Percentiles rank a stretch among this genome's conserved stretches.
phyloP scores from a whole-genome alignment of 2,888 invertebrate genomes.

The Drosophila pseudotalamancana region DNA sequence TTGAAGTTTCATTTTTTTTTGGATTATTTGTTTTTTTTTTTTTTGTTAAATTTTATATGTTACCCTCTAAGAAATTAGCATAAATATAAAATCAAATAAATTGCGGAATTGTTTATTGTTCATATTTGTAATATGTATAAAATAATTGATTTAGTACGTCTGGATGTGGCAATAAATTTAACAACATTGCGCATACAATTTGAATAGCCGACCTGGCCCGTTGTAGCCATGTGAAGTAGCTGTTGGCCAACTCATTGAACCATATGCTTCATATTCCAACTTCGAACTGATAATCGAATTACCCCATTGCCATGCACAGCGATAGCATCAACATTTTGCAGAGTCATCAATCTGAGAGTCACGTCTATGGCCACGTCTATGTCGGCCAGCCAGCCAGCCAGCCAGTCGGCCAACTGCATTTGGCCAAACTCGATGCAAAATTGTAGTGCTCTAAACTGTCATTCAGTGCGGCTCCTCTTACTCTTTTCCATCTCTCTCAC shows the following conservation, averaged over 20 bases:
- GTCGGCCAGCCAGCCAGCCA: conserved; percentile 6
- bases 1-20: too few species aligned
- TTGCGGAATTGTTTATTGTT: too few species aligned
- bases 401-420: conserved; percentile 9
- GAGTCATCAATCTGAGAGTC: conserved; percentile 36
- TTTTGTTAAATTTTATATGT: too few species aligned
- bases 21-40: too few species aligned
- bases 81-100: too few species aligned
- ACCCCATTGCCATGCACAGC: conserved; percentile 18
- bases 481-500: not conserved
- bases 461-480: not conserved
- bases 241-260: not conserved
- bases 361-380: conserved; percentile 17
- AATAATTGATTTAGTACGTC: too few species aligned
- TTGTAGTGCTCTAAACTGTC: conserved; percentile 18
- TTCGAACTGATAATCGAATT: conserved; percentile 26
- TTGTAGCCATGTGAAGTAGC: conserved; percentile 5
- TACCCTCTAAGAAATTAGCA: too few species aligned
- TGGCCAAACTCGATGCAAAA: conserved; percentile 15
- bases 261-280: conserved; percentile 13
- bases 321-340: conserved; percentile 12
- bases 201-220: not conserved
- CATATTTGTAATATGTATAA: too few species aligned
- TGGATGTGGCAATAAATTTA: too few species aligned
- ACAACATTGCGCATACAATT: too few species aligned